Evolutionary conservation across 2,888 invertebrate species (phyloP).

Genomic region (Drosophila stalkeri): DNA sequence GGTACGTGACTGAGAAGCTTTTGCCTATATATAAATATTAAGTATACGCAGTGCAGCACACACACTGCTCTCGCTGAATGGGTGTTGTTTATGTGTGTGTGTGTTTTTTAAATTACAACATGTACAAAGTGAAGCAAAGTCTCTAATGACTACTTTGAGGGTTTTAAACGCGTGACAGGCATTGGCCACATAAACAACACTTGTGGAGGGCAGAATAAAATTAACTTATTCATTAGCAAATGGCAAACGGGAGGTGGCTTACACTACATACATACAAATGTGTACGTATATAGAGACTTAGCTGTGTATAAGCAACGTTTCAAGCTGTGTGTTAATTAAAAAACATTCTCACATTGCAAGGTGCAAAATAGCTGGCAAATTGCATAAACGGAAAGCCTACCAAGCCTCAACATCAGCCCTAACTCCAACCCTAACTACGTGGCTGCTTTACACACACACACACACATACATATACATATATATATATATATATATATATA

Average conservation of each 20-base stretch:
- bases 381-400: constrained; percentile 51
- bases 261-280: constrained; percentile 28
- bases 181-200: constrained; percentile 76
- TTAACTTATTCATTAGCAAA: constrained; percentile 81
- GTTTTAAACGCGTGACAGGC: constrained; percentile 79
- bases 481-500: neutral
- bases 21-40: constrained; percentile 60
- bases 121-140: constrained; percentile 70
- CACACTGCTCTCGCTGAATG: neutral
- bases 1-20: constrained; percentile 58
- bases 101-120: constrained; percentile 57
- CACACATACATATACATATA: neutral
- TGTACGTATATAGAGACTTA: constrained; percentile 5
- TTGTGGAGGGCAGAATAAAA: constrained; percentile 56
- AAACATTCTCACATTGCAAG: constrained; percentile 61
- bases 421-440: neutral
- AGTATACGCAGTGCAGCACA: constrained; percentile 71
- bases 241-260: constrained; percentile 73
- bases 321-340: constrained; percentile 60
- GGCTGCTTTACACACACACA: neutral
- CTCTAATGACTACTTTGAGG: constrained; percentile 82
- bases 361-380: constrained; percentile 73
- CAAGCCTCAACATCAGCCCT: neutral
- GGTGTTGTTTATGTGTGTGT: constrained; percentile 18
- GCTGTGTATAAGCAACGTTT: constrained; percentile 12